Percentiles rank a stretch among this genome's conserved stretches.
Evolutionary conservation across 2,113 vertebrate species (phyloP).

Genomic region (Ophiodon elongatus): DNA sequence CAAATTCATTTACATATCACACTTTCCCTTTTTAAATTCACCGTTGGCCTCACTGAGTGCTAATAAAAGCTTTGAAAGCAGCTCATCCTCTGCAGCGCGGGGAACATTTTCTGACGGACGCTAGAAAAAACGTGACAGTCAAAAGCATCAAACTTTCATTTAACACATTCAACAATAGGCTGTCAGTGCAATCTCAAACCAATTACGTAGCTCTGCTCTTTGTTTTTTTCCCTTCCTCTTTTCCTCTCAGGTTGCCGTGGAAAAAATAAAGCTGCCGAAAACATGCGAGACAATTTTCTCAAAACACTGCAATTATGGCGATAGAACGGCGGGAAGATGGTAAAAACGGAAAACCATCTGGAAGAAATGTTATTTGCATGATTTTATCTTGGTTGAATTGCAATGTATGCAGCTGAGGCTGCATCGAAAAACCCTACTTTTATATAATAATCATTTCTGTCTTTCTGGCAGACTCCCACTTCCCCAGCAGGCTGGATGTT

Average conservation of each 20-base stretch:
- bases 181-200: conserved; percentile 33
- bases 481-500: neutral
- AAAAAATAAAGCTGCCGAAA: conserved; percentile 58
- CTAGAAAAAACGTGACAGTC: neutral
- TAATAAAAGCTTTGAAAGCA: conserved; percentile 36
- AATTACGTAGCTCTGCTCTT: conserved; percentile 28
- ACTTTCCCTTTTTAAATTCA: conserved; percentile 43
- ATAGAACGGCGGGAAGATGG: neutral
- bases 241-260: neutral
- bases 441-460: conserved; percentile 36
- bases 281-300: conserved; percentile 53
- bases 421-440: conserved; percentile 21
- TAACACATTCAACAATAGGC: conserved; percentile 55
- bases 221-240: conserved; percentile 4
- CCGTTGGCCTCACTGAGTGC: conserved; percentile 23
- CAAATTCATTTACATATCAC: conserved; percentile 63
- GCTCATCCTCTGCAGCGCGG: neutral
- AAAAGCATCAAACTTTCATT: conserved; percentile 52
- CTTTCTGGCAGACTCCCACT: conserved; percentile 14
- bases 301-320: conserved; percentile 59
- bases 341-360: conserved; percentile 10
- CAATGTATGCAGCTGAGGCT: neutral
- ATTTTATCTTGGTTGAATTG: conserved; percentile 48
- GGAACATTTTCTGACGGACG: conserved; percentile 28
- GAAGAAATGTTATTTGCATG: conserved; percentile 51